A percentile compares a stretch with the other conserved stretches of the same genome.
These are phyloP conservation scores for Thamnophis sirtalis DNA, from an alignment of 2,113 vertebrate genomes.

Conservation along the genomic window DNA sequence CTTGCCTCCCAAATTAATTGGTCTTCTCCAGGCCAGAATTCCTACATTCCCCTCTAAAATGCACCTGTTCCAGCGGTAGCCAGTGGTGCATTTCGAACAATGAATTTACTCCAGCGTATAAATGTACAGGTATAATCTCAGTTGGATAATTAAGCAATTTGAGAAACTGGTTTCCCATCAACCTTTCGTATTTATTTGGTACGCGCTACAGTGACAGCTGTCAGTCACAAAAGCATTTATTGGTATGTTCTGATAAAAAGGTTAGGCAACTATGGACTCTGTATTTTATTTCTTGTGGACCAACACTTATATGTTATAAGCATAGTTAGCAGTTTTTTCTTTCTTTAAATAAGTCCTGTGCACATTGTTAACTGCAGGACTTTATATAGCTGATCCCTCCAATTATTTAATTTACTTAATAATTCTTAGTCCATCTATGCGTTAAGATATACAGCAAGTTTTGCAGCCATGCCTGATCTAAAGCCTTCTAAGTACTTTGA, in stretches of 20 bases:
- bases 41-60: background rate
- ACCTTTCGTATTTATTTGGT: background rate
- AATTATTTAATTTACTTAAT: background rate
- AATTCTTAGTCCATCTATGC: background rate
- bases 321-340: background rate
- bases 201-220: background rate
- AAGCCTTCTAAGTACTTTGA: background rate
- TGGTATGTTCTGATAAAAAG: background rate
- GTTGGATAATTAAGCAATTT: background rate
- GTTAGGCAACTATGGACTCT: background rate
- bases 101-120: background rate
- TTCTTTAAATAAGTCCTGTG: background rate
- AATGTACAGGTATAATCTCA: background rate
- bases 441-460: background rate
- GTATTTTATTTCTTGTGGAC: background rate
- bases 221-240: background rate
- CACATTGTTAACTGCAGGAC: background rate
- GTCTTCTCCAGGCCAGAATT: background rate
- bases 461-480: background rate
- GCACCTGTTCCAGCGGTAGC: background rate
- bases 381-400: background rate
- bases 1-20: background rate
- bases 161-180: background rate
- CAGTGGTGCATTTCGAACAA: background rate
- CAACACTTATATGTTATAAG: background rate